Percentiles rank a stretch among this genome's conserved stretches.
Conservation (phyloP, 2,797 vertebrate genomes). For the Alouatta caraya region DNA sequence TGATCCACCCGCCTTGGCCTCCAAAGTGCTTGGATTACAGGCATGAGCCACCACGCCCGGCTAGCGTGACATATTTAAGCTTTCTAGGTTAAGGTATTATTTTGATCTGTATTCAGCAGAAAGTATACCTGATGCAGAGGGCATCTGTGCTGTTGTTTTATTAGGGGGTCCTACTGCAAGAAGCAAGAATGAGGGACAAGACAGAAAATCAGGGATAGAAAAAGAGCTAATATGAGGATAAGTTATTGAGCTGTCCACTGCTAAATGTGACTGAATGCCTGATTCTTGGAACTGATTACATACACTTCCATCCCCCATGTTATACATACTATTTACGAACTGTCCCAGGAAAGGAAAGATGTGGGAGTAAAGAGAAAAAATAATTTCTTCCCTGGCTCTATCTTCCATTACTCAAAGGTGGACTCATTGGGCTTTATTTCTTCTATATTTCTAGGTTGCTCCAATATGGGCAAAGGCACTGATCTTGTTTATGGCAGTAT, state of each 20-base stretch:
- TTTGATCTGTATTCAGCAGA: not conserved
- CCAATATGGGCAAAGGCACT: not conserved
- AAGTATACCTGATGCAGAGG: not conserved
- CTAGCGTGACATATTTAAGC: not conserved
- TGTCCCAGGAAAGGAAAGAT: not conserved
- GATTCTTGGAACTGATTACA: not conserved
- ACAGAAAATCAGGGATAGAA: not conserved
- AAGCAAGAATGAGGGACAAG: not conserved
- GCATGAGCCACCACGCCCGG: too few species aligned
- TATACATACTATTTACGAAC: not conserved
- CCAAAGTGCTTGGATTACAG: too few species aligned
- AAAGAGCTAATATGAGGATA: not conserved
- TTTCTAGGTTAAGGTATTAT: not conserved
- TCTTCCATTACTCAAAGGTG: not conserved
- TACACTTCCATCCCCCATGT: too few species aligned
- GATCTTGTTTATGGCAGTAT: not conserved
- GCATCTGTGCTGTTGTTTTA: not conserved
- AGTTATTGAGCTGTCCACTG: not conserved
- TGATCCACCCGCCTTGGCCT: too few species aligned
- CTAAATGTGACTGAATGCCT: not conserved
- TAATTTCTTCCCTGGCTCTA: not conserved
- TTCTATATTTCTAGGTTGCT: not conserved
- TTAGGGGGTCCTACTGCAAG: not conserved
- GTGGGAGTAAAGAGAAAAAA: not conserved
- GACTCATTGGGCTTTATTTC: not conserved